Conservation (phyloP, 2,113 vertebrate species). For the Actinemys pallida region DNA sequence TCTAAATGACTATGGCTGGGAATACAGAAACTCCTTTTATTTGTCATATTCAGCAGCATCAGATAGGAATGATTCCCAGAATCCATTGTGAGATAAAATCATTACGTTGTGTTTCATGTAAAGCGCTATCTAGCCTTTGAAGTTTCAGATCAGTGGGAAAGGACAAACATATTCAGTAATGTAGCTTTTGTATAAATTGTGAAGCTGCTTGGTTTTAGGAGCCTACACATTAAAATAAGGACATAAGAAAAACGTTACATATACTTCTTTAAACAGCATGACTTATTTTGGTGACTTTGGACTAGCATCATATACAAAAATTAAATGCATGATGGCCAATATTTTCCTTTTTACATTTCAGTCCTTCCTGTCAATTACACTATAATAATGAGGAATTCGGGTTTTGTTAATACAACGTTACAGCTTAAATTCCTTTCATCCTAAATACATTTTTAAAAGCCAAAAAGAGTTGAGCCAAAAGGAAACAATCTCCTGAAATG, state of each 20-base stretch:
- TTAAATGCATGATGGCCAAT: constrained; percentile 33
- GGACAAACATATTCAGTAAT: background rate
- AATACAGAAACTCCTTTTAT: background rate
- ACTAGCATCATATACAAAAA: constrained; percentile 47
- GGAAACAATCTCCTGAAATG: background rate
- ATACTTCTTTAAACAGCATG: background rate
- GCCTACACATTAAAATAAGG: background rate
- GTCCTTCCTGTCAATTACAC: constrained; percentile 26
- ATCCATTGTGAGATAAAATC: constrained; percentile 39
- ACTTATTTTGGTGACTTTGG: constrained; percentile 56
- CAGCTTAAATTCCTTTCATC: constrained; percentile 25
- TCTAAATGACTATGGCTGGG: background rate
- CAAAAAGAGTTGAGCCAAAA: background rate
- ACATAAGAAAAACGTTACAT: background rate
- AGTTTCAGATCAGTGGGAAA: constrained; percentile 6
- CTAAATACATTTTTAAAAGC: background rate
- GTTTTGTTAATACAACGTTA: constrained; percentile 24
- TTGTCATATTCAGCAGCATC: constrained; percentile 31
- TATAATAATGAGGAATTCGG: constrained; percentile 36
- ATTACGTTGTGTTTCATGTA: constrained; percentile 9
- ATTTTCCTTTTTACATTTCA: constrained; percentile 44
- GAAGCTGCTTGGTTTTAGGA: background rate
- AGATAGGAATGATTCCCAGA: constrained; percentile 46
- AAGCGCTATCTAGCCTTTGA: constrained; percentile 18
- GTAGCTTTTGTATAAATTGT: constrained; percentile 8